These are phyloP conservation scores for Stegana nigrithorax DNA, from an alignment of 2,888 invertebrate species.

Conservation along the genomic window DNA sequence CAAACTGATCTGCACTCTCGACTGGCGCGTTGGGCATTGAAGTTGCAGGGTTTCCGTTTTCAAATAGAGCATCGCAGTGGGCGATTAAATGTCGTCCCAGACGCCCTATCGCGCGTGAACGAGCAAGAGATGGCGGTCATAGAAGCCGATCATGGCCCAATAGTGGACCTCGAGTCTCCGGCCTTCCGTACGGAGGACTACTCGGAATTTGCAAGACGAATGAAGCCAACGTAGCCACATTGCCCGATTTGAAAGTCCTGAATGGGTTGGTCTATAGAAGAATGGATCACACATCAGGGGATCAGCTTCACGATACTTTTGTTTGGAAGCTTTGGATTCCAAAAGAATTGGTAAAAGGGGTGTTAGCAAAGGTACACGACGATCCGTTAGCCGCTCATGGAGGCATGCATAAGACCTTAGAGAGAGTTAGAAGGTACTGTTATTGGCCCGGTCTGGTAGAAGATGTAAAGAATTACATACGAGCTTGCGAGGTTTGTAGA, in stretches of 20 bases:
- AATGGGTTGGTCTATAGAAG: neutral
- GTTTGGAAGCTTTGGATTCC: constrained; percentile 18
- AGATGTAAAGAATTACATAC: neutral
- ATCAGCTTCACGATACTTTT: neutral
- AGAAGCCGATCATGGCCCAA: neutral
- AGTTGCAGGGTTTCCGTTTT: neutral
- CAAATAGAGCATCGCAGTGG: neutral
- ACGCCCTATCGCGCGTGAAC: neutral
- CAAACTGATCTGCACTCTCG: neutral
- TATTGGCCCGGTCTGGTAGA: neutral
- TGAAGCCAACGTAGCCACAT: neutral
- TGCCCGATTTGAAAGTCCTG: neutral
- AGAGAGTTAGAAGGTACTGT: neutral
- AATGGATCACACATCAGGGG: neutral
- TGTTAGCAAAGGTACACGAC: neutral
- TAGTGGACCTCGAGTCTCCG: neutral
- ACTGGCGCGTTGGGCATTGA: neutral
- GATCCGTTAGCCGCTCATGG: neutral
- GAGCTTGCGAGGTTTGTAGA: neutral
- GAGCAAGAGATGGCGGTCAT: neutral
- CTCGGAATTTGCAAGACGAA: neutral
- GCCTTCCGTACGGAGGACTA: neutral
- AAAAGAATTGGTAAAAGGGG: constrained; percentile 9
- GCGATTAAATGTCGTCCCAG: neutral
- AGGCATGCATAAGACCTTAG: neutral